Evolutionary conservation across 2,888 invertebrate genomes (phyloP), one percentile per base, ranked within the genome.

Genomic region (Tetragonisca angustula): DNA sequence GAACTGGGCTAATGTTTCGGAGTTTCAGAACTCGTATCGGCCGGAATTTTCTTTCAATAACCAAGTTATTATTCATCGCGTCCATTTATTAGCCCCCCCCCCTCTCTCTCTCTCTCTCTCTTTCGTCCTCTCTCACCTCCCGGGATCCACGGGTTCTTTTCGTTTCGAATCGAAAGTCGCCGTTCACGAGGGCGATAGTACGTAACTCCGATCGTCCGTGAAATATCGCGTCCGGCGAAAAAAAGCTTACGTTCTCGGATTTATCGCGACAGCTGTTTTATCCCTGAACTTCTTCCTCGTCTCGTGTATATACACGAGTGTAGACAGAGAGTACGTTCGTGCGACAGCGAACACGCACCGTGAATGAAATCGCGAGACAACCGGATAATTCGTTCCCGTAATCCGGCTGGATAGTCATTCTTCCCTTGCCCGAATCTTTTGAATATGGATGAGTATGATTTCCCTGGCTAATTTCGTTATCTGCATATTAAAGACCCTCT

Each of bases 1-100:
- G 89, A 93, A 93, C 90, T 92, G 89, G 92, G 91, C 92, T 92
- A 93, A 93, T 92, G 91, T 88, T 82, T 85, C 81, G 81, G 72
- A 91, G 88, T 91, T 92, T 86, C 87, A 59, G 88, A 90, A 92
- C 89, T 91, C 88, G 84, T 86, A 87, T 87, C 88, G 87, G 69
- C 70, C 78, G 81, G 83, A 88, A 88, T 91, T 90, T 90, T 86
- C 90, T 86, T 91, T 91, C 92, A 90, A 92, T 92, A 90, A 92
- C 87, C 86, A 67, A 86, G 86, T 89, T 91, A 91, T 92, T 90
- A 91, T 91, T 91, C 91, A 89, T 87, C 81, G 49, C 43, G 80
- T 76, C 83, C 89, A 90, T 92, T 91, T 91, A 90, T 91, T 90
- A 90, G 76, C 73, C 70, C 49, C 43, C 78, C 73, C 73, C 49